Evolutionary conservation across 1,140 invertebrate species (phyloP).

Genomic region (Littorina saxatilis): DNA sequence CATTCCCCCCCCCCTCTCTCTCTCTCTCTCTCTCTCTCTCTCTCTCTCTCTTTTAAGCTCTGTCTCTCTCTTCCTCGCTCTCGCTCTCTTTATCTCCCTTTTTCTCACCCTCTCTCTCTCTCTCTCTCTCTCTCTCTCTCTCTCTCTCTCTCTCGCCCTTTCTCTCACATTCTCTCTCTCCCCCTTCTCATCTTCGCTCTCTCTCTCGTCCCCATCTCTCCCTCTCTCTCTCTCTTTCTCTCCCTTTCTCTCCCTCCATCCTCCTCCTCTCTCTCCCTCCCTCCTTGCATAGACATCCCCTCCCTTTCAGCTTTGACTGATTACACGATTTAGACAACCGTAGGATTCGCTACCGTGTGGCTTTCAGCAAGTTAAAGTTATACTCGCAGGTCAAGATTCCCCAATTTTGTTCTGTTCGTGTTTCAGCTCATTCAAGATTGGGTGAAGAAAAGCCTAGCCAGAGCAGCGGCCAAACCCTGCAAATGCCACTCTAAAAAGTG

Average conservation of each 20-base stretch:
- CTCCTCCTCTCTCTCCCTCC: neutral
- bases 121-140: neutral
- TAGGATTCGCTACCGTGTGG: too few relatives aligned
- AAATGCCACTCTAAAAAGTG: too few relatives aligned
- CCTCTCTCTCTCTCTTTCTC: slow-evolving; percentile 18
- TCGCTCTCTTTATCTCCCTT: neutral
- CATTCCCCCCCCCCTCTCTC: neutral
- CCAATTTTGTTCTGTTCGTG: too few relatives aligned
- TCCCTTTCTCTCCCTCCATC: slow-evolving; percentile 4
- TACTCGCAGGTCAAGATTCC: too few relatives aligned
- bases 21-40: slow-evolving; percentile 10
- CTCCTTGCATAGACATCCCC: neutral
- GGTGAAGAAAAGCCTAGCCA: too few relatives aligned
- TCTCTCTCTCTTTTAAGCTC: neutral
- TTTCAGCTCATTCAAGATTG: too few relatives aligned
- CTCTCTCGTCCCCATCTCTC: neutral
- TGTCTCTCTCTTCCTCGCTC: neutral
- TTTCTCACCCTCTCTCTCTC: too few relatives aligned
- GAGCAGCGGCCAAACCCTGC: too few relatives aligned
- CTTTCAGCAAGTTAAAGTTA: too few relatives aligned
- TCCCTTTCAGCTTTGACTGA: neutral
- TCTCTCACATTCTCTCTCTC: neutral
- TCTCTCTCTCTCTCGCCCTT: neutral
- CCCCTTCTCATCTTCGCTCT: neutral
- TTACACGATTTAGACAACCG: too few relatives aligned